These are phyloP conservation scores for Sandelia bainsii DNA, from an alignment of 2,797 vertebrate genomes.

Conservation along the genomic window DNA sequence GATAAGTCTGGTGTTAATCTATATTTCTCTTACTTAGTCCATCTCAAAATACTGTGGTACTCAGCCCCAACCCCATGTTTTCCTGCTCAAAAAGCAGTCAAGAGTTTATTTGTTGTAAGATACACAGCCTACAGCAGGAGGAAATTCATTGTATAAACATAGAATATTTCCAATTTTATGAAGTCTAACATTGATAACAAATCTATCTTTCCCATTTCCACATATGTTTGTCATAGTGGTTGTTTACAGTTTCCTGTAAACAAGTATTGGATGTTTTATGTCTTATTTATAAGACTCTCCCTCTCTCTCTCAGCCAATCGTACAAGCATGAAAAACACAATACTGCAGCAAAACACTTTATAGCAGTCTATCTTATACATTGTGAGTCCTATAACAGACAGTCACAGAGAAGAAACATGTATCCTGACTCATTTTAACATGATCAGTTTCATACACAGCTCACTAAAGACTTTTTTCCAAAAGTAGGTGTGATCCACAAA, in stretches of 20 bases:
- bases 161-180: neutral
- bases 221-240: neutral
- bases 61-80: neutral
- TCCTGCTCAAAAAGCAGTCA: neutral
- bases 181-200: neutral
- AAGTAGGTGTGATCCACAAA: conserved; percentile 19
- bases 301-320: neutral
- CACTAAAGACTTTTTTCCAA: neutral
- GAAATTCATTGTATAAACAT: neutral
- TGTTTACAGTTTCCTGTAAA: neutral
- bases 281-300: neutral
- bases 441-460: conserved; percentile 8
- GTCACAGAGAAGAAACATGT: neutral
- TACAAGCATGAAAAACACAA: neutral
- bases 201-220: neutral
- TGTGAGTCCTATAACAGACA: conserved; percentile 14
- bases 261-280: no score
- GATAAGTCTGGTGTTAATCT: neutral
- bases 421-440: conserved; percentile 4
- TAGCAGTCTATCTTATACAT: neutral
- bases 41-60: neutral
- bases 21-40: neutral
- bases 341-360: neutral
- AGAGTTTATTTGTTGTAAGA: neutral
- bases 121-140: neutral